Base-by-base conservation (phyloP, 2,888 invertebrate species). In the Stratiomys singularior region DNA sequence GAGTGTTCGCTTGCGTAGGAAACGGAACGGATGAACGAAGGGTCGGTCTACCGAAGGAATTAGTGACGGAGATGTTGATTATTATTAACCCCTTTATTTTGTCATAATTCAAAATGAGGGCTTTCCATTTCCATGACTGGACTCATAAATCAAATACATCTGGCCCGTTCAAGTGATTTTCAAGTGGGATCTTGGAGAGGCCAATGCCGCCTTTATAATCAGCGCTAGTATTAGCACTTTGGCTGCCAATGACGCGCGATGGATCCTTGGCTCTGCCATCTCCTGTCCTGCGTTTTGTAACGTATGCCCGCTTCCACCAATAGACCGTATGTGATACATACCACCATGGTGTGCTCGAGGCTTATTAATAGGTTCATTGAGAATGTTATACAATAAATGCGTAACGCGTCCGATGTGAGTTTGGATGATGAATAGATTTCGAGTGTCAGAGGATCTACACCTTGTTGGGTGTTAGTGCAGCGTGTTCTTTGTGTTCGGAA, bases 151-250 rank as follows among this genome's bases (percentile, higher is more conserved):
- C 64, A 64, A 64, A 64, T 30, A 64, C 30, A 64, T 64, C 64
- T 64, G 64, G 64, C 23, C 28, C 28, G 28, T 64, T 64, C 25
- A 64, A 30, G 30, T 64, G 64, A 64, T 64, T 64, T 30, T 64
- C 64, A 64, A 64, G 64, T 64, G 64, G 64, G 23, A 28, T 28
- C 64, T 64, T 64, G 37, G 9, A 64, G 64, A n/a, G 64, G 28
- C 64, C 64, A 64, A 64, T 64, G 64, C 64, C 64, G 64, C 28
- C 28, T 28, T 30, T 25, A 64, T 30, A 64, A 64, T 64, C 64
- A 64, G 64, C 30, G 64, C n/a, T 18, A 64, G 30, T 64, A 64
- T 64, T 64, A 64, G 64, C 64, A 64, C 64, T 64, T 64, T 64
- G 27, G 64, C 64, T 30, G 64, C 60, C 60, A 25, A 60, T 60